A percentile compares a stretch with the other conserved stretches of the same genome.
phyloP scores from a whole-genome alignment of 2,797 vertebrate genomes.

The Melanotaenia trifasciata region DNA sequence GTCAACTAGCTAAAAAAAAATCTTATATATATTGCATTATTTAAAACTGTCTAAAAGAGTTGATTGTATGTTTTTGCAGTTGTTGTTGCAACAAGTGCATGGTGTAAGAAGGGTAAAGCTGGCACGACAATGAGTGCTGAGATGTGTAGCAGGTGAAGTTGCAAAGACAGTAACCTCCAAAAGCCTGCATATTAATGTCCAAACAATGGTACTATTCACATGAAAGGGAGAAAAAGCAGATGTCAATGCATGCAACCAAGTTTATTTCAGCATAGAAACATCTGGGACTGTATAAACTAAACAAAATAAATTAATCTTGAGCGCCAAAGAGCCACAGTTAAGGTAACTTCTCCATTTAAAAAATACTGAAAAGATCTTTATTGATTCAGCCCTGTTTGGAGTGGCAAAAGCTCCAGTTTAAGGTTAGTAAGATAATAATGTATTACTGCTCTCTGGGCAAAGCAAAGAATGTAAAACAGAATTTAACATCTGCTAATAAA shows the following conservation, averaged over 20 bases:
- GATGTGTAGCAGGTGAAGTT: no score
- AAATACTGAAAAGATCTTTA: slow-evolving; percentile 5
- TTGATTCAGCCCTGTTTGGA: neutral
- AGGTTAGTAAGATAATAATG: neutral
- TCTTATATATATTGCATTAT: no score
- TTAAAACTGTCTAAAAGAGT: no score
- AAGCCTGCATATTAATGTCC: neutral
- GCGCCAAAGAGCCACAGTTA: slow-evolving; percentile 1
- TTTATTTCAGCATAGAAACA: neutral
- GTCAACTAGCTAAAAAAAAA: no score
- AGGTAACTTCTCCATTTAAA: neutral
- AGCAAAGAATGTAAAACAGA: slow-evolving; percentile 8
- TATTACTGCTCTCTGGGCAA: neutral
- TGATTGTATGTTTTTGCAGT: no score
- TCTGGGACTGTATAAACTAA: neutral
- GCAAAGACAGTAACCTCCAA: no score
- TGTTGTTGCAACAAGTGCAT: no score
- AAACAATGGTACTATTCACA: neutral
- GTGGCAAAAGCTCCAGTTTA: neutral
- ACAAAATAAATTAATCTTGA: neutral
- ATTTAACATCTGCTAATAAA: slow-evolving; percentile 1
- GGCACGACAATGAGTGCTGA: no score
- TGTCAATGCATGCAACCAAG: neutral
- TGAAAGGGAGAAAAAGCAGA: neutral
- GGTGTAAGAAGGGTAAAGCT: no score